Evolutionary conservation across 2,888 invertebrate species (phyloP).

Genomic region (Helobdella robusta): DNA sequence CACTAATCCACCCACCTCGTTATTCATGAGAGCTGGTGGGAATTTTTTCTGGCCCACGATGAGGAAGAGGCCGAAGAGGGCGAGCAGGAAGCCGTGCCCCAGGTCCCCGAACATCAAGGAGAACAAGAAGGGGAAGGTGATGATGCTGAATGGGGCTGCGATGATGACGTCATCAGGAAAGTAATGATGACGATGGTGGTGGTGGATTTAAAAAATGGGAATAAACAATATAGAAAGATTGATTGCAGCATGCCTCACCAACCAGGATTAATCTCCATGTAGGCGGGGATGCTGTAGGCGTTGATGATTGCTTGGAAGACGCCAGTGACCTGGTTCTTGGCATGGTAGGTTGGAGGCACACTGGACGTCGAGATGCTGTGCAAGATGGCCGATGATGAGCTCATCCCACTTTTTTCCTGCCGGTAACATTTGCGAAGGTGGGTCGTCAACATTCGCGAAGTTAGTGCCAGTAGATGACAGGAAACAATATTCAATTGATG

Average conservation of each 20-base stretch:
- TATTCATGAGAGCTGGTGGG: conserved; percentile 74
- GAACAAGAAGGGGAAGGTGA: conserved; percentile 92
- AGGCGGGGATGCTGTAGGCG: conserved; percentile 88
- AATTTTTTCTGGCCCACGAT: conserved; percentile 83
- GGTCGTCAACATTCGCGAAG: background rate
- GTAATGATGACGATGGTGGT: too few relatives aligned
- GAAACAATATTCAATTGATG: too few relatives aligned
- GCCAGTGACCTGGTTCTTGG: conserved; percentile 86
- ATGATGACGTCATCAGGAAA: conserved; percentile 24
- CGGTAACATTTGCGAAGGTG: background rate
- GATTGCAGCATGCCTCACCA: conserved; percentile 51
- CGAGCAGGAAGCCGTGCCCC: conserved; percentile 86
- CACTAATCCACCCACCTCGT: conserved; percentile 59
- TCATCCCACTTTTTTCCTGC: conserved; percentile 15
- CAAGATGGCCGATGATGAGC: conserved; percentile 21
- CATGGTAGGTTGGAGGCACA: conserved; percentile 75
- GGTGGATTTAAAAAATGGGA: background rate
- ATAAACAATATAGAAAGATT: background rate
- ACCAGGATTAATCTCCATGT: conserved; percentile 90
- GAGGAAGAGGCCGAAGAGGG: conserved; percentile 87
- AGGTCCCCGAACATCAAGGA: conserved; percentile 96
- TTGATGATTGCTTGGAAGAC: conserved; percentile 90
- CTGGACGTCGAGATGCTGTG: background rate
- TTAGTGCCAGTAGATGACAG: too few relatives aligned
- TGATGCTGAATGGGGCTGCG: conserved; percentile 83